Percentiles rank a stretch among this genome's conserved stretches.
phyloP scores from a whole-genome alignment of 64 coral and sea anemone genomes.

The Hydrozoanthus tunicans region DNA sequence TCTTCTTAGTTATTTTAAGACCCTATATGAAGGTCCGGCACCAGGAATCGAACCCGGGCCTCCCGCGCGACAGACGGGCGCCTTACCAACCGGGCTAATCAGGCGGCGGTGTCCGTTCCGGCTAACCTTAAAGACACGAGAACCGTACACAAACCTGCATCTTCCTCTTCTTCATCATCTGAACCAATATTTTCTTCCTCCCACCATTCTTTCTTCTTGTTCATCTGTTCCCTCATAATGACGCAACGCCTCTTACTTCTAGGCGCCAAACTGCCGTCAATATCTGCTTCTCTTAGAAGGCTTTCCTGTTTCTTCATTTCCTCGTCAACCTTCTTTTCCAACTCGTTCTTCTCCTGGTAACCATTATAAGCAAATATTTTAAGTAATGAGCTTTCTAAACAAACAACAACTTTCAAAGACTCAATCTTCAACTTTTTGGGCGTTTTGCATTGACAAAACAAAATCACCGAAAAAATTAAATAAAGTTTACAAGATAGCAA shows the following conservation, averaged over 20 bases:
- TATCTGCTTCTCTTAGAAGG: slow-evolving; percentile 52
- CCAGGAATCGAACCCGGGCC: no score
- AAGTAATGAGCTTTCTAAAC: neutral
- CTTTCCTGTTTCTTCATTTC: slow-evolving; percentile 75
- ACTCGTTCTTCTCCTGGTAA: slow-evolving; percentile 60
- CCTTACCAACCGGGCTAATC: no score
- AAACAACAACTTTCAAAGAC: neutral
- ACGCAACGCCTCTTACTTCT: slow-evolving; percentile 91
- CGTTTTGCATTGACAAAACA: no score
- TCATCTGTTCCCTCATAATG: slow-evolving; percentile 91
- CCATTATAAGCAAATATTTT: neutral
- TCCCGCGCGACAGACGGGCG: no score
- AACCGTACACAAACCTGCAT: slow-evolving; percentile 55
- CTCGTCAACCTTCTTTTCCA: slow-evolving; percentile 73
- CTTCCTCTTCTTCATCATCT: slow-evolving; percentile 87
- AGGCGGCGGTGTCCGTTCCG: neutral
- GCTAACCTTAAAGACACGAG: neutral
- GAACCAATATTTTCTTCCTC: slow-evolving; percentile 92
- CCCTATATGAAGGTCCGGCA: no score
- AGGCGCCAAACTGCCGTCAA: slow-evolving; percentile 50
- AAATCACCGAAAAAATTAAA: no score
- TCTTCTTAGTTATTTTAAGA: no score
- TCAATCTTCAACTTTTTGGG: neutral
- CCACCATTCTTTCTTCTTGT: slow-evolving; percentile 99
- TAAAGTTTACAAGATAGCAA: no score